These are phyloP conservation scores for Allygus modestus DNA, from an alignment of 2,888 invertebrate species.

Conservation along the genomic window DNA sequence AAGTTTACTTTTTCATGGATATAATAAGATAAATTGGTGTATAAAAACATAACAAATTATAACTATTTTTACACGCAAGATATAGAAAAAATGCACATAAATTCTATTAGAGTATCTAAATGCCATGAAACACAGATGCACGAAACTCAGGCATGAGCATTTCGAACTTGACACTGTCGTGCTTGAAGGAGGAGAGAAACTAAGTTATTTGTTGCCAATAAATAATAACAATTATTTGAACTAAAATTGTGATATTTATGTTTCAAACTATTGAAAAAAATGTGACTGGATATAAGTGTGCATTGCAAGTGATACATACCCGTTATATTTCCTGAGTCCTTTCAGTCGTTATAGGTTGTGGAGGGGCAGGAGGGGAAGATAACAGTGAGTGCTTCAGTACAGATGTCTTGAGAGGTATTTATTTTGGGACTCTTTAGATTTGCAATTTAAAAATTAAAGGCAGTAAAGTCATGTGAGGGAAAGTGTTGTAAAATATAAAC, in stretches of 20 bases:
- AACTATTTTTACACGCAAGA: neutral
- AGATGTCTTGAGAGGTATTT: neutral
- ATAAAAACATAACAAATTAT: neutral
- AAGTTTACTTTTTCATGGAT: neutral
- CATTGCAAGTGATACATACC: conserved; percentile 5
- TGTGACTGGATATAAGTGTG: neutral
- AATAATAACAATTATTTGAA: neutral
- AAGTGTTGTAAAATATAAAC: no score
- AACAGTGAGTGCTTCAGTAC: neutral
- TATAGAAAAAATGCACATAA: neutral
- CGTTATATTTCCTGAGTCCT: neutral
- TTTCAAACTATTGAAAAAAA: conserved; percentile 4
- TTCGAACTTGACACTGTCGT: neutral
- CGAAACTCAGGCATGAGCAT: neutral
- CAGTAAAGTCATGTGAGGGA: neutral
- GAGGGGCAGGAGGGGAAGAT: neutral
- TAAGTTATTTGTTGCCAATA: neutral
- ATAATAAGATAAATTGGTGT: neutral
- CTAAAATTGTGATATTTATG: neutral
- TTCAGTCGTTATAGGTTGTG: neutral
- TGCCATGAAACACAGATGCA: conserved; percentile 1
- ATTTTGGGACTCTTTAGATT: neutral
- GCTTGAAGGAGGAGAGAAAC: neutral
- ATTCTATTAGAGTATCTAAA: neutral
- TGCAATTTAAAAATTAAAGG: neutral